A percentile compares a stretch with the other conserved stretches of the same genome.
phyloP scores from a whole-genome alignment of 2,888 invertebrate genomes.

The Ctenicera cuprea region DNA sequence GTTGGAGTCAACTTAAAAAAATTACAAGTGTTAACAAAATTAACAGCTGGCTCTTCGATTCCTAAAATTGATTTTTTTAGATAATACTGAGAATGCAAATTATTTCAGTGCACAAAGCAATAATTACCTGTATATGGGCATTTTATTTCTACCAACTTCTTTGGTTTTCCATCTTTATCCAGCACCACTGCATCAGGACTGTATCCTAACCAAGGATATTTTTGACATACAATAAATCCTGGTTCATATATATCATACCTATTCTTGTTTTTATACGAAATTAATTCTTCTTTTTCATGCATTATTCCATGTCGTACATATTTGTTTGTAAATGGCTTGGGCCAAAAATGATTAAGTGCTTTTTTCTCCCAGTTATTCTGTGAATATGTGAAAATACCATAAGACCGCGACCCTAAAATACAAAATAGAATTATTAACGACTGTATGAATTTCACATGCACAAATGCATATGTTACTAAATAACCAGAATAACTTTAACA shows the following conservation, averaged over 20 bases:
- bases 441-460: not conserved
- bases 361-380: not conserved
- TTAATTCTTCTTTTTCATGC: not conserved
- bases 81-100: not conserved
- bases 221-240: not conserved
- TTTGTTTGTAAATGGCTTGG: not conserved
- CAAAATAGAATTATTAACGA: not conserved
- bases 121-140: conserved; percentile 26
- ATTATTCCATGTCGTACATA: not conserved
- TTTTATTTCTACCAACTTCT: not conserved
- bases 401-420: not conserved
- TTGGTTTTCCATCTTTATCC: conserved; percentile 3
- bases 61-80: not conserved
- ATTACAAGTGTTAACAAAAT: not conserved
- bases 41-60: not conserved
- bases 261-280: too few relatives aligned
- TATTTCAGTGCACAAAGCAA: not conserved
- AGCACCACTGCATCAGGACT: not conserved
- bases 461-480: not conserved
- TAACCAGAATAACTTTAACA: not conserved
- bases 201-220: conserved; percentile 18
- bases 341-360: not conserved
- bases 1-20: not conserved
- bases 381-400: not conserved
- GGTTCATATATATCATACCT: not conserved